Percentiles rank a stretch among this genome's conserved stretches.
Conservation (phyloP, 2,888 invertebrate species). For the Lissocephala sabroskyi region DNA sequence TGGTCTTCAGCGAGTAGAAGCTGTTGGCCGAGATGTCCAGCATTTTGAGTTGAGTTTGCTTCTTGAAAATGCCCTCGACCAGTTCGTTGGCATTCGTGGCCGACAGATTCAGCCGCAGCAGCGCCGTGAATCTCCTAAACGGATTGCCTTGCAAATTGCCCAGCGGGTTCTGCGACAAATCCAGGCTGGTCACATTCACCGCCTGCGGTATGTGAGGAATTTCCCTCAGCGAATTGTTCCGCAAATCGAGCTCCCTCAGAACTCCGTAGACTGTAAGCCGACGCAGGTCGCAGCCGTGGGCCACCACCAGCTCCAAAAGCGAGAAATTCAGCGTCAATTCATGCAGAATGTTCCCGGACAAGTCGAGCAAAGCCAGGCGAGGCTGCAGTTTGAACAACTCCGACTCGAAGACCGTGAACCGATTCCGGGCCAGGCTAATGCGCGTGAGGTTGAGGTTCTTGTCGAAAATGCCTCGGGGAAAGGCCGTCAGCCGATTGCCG, state of each 20-base stretch:
- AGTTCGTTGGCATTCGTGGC: constrained; percentile 59
- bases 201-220: constrained; percentile 66
- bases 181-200: constrained; percentile 61
- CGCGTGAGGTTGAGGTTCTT: constrained; percentile 61
- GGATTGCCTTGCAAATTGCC: constrained; percentile 65
- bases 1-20: constrained; percentile 66
- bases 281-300: constrained; percentile 65
- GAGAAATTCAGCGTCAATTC: constrained; percentile 65
- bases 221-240: constrained; percentile 67
- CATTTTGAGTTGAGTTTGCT: constrained; percentile 58
- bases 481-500: constrained; percentile 53
- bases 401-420: constrained; percentile 63
- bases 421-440: constrained; percentile 59
- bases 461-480: constrained; percentile 64
- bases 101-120: constrained; percentile 66
- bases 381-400: constrained; percentile 61
- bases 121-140: constrained; percentile 55
- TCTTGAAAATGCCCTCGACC: constrained; percentile 67
- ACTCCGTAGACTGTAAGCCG: constrained; percentile 61
- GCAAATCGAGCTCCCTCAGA: constrained; percentile 61
- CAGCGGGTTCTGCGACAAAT: constrained; percentile 65
- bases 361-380: constrained; percentile 53
- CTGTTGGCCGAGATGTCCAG: constrained; percentile 67
- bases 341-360: constrained; percentile 65
- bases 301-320: constrained; percentile 45